phyloP scores from a whole-genome alignment of 2,888 invertebrate species.

The Drepana falcataria region DNA sequence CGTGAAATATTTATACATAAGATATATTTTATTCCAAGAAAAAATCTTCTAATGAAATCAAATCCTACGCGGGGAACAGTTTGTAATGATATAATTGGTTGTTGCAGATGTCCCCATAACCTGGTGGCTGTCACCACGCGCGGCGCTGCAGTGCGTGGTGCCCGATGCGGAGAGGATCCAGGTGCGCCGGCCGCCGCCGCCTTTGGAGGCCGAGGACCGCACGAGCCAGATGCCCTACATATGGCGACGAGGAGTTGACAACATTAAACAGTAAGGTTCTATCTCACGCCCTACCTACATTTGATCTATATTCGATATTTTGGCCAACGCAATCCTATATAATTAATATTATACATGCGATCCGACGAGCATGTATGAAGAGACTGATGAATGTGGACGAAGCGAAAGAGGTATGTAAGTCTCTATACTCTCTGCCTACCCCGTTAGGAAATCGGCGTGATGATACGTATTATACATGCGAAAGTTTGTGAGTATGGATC shows the following conservation, averaged over 20 bases:
- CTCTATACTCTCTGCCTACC: too few relatives aligned
- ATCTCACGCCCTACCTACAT: neutral
- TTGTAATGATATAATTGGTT: neutral
- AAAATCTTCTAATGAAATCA: too few relatives aligned
- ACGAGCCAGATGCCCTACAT: constrained; percentile 32
- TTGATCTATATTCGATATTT: neutral
- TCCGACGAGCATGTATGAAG: too few relatives aligned
- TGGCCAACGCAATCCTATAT: too few relatives aligned
- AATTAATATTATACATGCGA: too few relatives aligned
- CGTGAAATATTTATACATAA: too few relatives aligned
- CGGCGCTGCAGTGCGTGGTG: constrained; percentile 49
- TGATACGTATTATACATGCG: too few relatives aligned
- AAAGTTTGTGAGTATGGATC: too few relatives aligned
- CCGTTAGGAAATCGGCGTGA: too few relatives aligned
- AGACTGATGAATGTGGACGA: too few relatives aligned
- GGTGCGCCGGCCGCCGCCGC: constrained; percentile 50
- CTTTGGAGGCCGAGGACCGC: constrained; percentile 43
- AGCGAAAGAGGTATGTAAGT: too few relatives aligned
- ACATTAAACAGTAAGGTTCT: constrained; percentile 36
- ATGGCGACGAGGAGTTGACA: constrained; percentile 41
- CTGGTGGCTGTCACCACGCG: constrained; percentile 50
- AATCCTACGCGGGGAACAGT: neutral
- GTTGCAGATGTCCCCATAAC: constrained; percentile 56
- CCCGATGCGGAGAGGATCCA: constrained; percentile 37
- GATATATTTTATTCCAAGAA: too few relatives aligned